phyloP scores from a whole-genome alignment of 2,888 invertebrate species.

The Axea sp. region DNA sequence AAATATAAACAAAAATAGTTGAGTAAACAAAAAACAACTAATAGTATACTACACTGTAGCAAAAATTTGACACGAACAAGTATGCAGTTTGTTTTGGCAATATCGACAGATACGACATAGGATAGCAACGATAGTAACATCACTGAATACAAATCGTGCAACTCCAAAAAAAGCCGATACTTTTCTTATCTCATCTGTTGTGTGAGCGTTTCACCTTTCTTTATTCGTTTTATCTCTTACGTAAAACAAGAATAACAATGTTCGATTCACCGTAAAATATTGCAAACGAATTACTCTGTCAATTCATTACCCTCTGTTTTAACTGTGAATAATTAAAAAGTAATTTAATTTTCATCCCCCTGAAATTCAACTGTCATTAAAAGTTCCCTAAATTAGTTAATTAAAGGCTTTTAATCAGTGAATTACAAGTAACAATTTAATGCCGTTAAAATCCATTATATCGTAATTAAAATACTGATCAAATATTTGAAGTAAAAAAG shows the following conservation, averaged over 20 bases:
- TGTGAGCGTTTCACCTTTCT: conserved; percentile 24
- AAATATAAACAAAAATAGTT: conserved; percentile 27
- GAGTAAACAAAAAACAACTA: conserved; percentile 34
- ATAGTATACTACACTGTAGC: conserved; percentile 11
- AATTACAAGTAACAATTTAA: too few species aligned
- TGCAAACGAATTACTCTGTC: too few species aligned
- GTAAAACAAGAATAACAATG: background rate
- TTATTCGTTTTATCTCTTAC: background rate
- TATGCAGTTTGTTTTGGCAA: conserved; percentile 44
- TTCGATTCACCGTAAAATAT: background rate
- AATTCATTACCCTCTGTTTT: too few species aligned
- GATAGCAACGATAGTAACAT: conserved; percentile 31
- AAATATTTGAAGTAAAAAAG: too few species aligned
- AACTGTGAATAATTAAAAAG: too few species aligned
- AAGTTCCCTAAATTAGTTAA: too few species aligned
- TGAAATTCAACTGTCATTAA: too few species aligned
- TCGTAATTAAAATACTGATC: too few species aligned
- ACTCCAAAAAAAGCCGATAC: too few species aligned
- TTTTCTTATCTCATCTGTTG: conserved; percentile 28
- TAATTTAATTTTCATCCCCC: too few species aligned
- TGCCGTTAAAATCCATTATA: too few species aligned
- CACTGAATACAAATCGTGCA: conserved; percentile 50
- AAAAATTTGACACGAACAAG: conserved; percentile 12
- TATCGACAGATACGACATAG: conserved; percentile 51
- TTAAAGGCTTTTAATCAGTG: too few species aligned